Evolutionary conservation across 2,113 vertebrate genomes (phyloP).

Genomic region (Rhynchomys soricoides): DNA sequence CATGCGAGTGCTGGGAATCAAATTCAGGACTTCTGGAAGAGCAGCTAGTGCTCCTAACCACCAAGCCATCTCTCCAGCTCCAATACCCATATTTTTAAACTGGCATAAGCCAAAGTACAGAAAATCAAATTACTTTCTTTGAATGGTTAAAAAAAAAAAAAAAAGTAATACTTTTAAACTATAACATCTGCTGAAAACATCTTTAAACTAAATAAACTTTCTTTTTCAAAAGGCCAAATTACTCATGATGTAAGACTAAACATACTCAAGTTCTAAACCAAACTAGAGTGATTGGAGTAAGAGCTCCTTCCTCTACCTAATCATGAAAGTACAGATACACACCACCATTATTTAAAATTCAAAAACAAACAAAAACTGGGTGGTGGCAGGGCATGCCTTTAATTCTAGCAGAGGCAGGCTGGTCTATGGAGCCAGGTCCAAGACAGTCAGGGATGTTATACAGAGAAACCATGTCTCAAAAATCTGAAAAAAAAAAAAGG

Average conservation of each 20-base stretch:
- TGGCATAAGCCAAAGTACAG: background rate
- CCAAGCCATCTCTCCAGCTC: background rate
- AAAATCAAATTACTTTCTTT: slow-evolving; percentile 30
- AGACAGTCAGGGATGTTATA: background rate
- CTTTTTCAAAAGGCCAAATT: slow-evolving; percentile 22
- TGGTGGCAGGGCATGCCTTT: background rate
- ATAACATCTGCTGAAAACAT: slow-evolving; percentile 1
- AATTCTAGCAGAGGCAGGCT: background rate
- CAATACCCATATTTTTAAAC: background rate
- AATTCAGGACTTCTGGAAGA: background rate
- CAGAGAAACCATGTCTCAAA: background rate
- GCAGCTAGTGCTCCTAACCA: background rate
- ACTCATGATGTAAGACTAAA: background rate
- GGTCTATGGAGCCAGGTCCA: background rate
- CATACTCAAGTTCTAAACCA: background rate
- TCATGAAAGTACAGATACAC: background rate
- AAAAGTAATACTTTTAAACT: background rate
- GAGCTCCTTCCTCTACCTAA: background rate
- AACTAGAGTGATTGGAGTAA: background rate
- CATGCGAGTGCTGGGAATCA: background rate
- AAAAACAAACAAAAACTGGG: background rate
- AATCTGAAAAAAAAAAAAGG: background rate
- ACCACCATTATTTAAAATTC: background rate
- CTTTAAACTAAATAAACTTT: slow-evolving; percentile 9
- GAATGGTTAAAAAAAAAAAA: background rate